A percentile compares a stretch with the other conserved stretches of the same genome.
These are phyloP conservation scores for Neodiprion pinetum DNA, from an alignment of 1,140 invertebrate genomes.

Conservation along the genomic window DNA sequence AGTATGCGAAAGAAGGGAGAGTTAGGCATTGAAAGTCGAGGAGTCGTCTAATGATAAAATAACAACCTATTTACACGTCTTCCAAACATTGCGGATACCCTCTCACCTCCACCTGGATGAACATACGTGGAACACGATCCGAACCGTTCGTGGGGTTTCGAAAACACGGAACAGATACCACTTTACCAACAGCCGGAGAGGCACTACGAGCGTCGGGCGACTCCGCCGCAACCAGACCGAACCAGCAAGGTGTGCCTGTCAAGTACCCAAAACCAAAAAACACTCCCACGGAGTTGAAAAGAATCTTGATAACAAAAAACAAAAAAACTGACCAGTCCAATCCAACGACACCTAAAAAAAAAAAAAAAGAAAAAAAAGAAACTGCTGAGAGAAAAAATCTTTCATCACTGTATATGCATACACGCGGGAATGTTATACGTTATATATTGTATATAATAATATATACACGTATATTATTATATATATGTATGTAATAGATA, in stretches of 20 bases:
- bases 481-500: too few relatives aligned
- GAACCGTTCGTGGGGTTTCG: constrained; percentile 38
- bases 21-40: too few relatives aligned
- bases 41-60: background rate
- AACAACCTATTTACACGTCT: constrained; percentile 7
- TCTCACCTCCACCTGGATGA: background rate
- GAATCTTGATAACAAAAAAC: too few relatives aligned
- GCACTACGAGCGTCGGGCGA: constrained; percentile 62
- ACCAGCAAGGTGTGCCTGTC: constrained; percentile 64
- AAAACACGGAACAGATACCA: constrained; percentile 60
- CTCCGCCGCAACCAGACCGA: constrained; percentile 63
- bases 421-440: too few relatives aligned
- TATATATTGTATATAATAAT: too few relatives aligned
- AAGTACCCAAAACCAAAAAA: constrained; percentile 55
- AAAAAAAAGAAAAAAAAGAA: background rate
- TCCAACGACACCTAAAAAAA: background rate
- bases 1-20: too few relatives aligned
- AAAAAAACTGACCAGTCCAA: background rate
- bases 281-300: background rate
- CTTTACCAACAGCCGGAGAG: constrained; percentile 64
- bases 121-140: background rate
- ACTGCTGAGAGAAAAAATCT: background rate
- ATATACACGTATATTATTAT: too few relatives aligned
- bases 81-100: constrained; percentile 7
- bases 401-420: too few relatives aligned